Conservation (phyloP, 1,140 invertebrate genomes). For the Cydia strobilella region DNA sequence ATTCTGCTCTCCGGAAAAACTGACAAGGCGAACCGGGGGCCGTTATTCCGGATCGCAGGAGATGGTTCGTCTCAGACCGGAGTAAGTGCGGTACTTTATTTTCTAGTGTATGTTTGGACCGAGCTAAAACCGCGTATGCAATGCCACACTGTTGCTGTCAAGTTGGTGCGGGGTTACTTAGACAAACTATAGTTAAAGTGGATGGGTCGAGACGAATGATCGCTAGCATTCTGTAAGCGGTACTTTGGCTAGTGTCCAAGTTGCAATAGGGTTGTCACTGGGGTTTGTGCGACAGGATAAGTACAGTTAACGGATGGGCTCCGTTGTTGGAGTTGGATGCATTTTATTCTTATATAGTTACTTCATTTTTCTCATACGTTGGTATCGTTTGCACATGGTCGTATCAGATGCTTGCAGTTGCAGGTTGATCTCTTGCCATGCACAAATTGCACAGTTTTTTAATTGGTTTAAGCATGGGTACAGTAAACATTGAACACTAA, state of each 20-base stretch:
- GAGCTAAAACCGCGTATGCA: no score
- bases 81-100: not conserved
- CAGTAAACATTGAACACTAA: no score
- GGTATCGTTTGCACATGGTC: no score
- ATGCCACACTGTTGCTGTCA: not conserved
- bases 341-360: no score
- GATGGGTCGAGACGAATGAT: not conserved
- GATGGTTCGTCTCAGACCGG: not conserved
- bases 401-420: no score
- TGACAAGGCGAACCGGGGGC: not conserved
- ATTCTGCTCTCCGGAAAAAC: constrained; percentile 19
- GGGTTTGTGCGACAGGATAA: not conserved
- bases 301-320: not conserved
- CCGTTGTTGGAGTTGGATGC: not conserved
- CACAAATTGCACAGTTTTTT: no score
- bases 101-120: no score
- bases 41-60: not conserved
- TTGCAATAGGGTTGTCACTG: not conserved
- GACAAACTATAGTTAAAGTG: not conserved
- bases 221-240: not conserved
- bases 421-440: no score
- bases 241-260: not conserved
- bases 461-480: no score
- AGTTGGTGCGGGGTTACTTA: not conserved
- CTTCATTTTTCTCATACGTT: no score